Base-by-base conservation (phyloP, 2,113 vertebrate genomes). In the Trogon surrucura region DNA sequence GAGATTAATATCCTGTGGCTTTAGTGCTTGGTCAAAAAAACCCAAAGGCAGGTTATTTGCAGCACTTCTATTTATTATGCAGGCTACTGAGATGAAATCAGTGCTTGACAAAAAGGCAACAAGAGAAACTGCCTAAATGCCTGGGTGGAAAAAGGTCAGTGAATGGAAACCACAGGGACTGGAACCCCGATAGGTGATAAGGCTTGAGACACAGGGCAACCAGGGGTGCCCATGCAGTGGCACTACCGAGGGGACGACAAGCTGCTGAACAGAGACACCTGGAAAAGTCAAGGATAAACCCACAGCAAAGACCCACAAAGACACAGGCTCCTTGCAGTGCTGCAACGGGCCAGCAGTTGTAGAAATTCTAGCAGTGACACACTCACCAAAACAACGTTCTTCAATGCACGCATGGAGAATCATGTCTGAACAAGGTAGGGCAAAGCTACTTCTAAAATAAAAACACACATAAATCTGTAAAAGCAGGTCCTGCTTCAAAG, bases 401-500 rank as follows among this genome's bases (percentile, higher is more conserved):
- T 77, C 74, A 88, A n/a, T 36, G 26, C 19, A 48, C 3, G 4
- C 44, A 74, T 78, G 80, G 53, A 92, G 48, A 78, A 57, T 27
- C 18, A 48, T 38, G 32, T 5, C 54, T 81, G 32, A 67, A 80
- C 60, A 30, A 74, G 16, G 70, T 1, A 51, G 36, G 80, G 83
- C 70, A 71, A 29, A 83, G 16, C 41, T 85, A 74, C 18, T 50
- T 13, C 8, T 50, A 48, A 92, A 89, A 56, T 3, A 66, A 18
- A 65, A 13, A 60, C 27, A 44, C 27, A 73, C 17, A 62, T 27
- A 71, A n/a, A 51, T 34, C 17, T 44, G 38, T 51, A 51, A 92
- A 92, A 92, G 48, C 34, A 91, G 72, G 80, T 89, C 57, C 73
- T 75, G 20, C 86, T 86, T 87, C 57, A 58, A 51, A 92, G 65